Evolutionary conservation across 2,888 invertebrate species (phyloP).

Genomic region (Hoplodrina ambigua): DNA sequence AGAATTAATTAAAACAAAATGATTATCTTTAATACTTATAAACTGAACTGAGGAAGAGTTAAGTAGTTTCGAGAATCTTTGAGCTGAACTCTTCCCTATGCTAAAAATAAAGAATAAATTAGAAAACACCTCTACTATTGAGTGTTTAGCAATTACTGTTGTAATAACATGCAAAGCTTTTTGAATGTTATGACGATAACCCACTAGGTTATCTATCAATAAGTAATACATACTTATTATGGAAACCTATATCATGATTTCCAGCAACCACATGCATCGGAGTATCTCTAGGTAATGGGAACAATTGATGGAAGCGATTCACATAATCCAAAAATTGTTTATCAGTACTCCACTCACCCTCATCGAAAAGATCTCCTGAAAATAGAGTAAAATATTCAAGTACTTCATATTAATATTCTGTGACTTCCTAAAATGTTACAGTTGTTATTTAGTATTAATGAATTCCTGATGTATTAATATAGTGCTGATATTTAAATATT

Average conservation of each 20-base stretch:
- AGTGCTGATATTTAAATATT: no score
- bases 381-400: slow-evolving; percentile 31
- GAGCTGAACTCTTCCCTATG: slow-evolving; percentile 90
- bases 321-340: slow-evolving; percentile 95
- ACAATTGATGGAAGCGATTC: slow-evolving; percentile 94
- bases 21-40: slow-evolving; percentile 92
- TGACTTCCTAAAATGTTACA: background rate
- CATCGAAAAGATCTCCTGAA: slow-evolving; percentile 98
- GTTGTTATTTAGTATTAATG: background rate
- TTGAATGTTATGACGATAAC: background rate
- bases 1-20: slow-evolving; percentile 97
- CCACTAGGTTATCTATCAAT: background rate
- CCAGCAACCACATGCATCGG: slow-evolving; percentile 95
- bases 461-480: background rate
- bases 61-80: slow-evolving; percentile 93
- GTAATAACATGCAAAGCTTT: background rate
- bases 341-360: slow-evolving; percentile 96
- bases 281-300: slow-evolving; percentile 92
- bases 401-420: no score
- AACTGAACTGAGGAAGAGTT: slow-evolving; percentile 94
- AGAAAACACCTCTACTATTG: no score
- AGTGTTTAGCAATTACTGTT: no score
- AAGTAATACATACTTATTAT: slow-evolving; percentile 93
- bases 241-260: slow-evolving; percentile 99
- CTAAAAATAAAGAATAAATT: slow-evolving; percentile 59